phyloP scores from a whole-genome alignment of 2,113 vertebrate species.

The Onychostoma macrolepis region DNA sequence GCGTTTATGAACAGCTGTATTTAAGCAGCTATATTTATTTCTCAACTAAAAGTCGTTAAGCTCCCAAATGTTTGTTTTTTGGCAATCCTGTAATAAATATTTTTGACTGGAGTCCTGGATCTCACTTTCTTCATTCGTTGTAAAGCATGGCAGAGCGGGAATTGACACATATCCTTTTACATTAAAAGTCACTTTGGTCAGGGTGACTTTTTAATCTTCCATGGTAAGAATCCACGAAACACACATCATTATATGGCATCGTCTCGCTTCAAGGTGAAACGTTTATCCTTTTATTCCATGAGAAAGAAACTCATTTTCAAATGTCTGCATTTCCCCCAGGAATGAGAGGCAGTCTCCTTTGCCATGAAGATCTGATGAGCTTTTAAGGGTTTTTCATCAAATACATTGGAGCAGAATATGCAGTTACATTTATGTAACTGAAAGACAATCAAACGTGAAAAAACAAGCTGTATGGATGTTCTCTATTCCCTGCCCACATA shows the following conservation, averaged over 20 bases:
- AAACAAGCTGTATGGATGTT: conserved; percentile 24
- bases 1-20: neutral
- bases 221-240: conserved; percentile 49
- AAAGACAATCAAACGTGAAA: conserved; percentile 40
- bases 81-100: neutral
- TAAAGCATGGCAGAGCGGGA: neutral
- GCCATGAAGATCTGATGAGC: conserved; percentile 19
- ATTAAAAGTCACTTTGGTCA: conserved; percentile 54
- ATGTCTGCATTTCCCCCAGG: conserved; percentile 4
- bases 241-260: conserved; percentile 44
- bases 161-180: conserved; percentile 28
- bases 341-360: conserved; percentile 21
- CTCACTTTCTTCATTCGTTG: neutral
- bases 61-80: neutral
- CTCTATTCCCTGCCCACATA: conserved; percentile 29
- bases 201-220: conserved; percentile 56
- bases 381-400: conserved; percentile 32
- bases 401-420: conserved; percentile 27
- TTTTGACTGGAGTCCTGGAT: neutral
- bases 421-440: conserved; percentile 21
- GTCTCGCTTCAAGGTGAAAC: conserved; percentile 42
- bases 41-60: neutral
- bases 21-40: neutral
- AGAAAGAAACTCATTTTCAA: conserved; percentile 35
- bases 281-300: conserved; percentile 42